phyloP scores from a whole-genome alignment of 2,797 vertebrate species.

The Echiichthys vipera region DNA sequence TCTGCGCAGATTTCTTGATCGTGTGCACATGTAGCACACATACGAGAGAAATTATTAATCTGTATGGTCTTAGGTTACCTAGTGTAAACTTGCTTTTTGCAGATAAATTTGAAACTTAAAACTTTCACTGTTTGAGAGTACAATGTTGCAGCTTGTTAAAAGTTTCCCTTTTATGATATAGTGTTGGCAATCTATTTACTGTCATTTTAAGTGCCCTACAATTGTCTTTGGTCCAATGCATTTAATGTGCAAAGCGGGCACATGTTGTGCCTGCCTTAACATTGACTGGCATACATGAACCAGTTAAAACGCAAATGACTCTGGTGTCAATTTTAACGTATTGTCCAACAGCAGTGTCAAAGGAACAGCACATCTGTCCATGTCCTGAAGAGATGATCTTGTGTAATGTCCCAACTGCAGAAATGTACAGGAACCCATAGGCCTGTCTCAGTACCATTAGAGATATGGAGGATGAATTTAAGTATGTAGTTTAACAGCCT shows the following conservation, averaged over 20 bases:
- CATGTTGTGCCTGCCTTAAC: slow-evolving; percentile 22
- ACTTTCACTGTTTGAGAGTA: background rate
- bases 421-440: slow-evolving; percentile 29
- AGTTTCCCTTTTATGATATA: slow-evolving; percentile 14
- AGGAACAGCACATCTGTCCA: slow-evolving; percentile 30
- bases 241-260: slow-evolving; percentile 24
- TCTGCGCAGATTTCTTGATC: background rate
- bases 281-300: background rate
- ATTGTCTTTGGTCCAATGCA: slow-evolving; percentile 21
- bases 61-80: background rate
- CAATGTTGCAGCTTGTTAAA: too few species aligned
- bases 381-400: slow-evolving; percentile 24
- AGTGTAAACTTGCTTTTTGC: background rate
- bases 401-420: slow-evolving; percentile 22
- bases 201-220: slow-evolving; percentile 5
- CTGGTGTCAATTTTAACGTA: slow-evolving; percentile 27
- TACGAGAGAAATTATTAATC: background rate
- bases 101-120: background rate
- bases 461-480: slow-evolving; percentile 52
- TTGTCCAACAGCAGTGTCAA: slow-evolving; percentile 37
- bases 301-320: slow-evolving; percentile 53
- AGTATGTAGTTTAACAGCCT: slow-evolving; percentile 63
- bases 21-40: background rate
- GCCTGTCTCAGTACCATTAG: slow-evolving; percentile 34
- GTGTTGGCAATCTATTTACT: slow-evolving; percentile 3